Conservation (phyloP, 53 echinoderm and acorn worm species). For the Arbacia lixula region DNA sequence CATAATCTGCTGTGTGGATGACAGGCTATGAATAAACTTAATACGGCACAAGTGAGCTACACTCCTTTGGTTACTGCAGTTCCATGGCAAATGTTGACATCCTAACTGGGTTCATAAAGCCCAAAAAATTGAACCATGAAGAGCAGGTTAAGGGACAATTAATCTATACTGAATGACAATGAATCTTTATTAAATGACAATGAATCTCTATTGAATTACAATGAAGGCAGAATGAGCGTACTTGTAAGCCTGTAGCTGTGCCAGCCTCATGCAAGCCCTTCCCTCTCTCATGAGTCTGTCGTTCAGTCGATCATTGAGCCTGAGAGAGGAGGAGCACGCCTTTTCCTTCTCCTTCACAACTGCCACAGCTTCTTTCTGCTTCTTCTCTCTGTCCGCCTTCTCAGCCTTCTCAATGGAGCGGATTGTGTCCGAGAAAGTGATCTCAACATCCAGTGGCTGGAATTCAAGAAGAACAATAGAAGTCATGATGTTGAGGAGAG, state of each 20-base stretch:
- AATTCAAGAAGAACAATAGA: not conserved
- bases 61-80: too few species aligned
- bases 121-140: too few species aligned
- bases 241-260: constrained; percentile 95
- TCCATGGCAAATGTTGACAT: too few species aligned
- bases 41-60: too few species aligned
- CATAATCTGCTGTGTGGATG: too few species aligned
- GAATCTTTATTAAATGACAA: not conserved
- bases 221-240: constrained; percentile 50
- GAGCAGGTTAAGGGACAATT: too few species aligned
- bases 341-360: constrained; percentile 30
- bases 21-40: too few species aligned
- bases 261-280: constrained; percentile 83
- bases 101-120: too few species aligned
- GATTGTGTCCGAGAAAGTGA: constrained; percentile 33
- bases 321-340: constrained; percentile 32
- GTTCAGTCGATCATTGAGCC: constrained; percentile 92
- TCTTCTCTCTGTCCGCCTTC: constrained; percentile 24
- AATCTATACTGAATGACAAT: not conserved
- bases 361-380: constrained; percentile 4
- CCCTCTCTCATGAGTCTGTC: constrained; percentile 89
- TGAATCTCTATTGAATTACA: not conserved
- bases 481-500: not conserved
- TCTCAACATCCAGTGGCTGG: constrained; percentile 34
- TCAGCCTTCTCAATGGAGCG: constrained; percentile 30